Percentiles rank a stretch among this genome's conserved stretches.
Conservation (phyloP, 1,140 invertebrate species). For the Rhopalosiphum padi region DNA sequence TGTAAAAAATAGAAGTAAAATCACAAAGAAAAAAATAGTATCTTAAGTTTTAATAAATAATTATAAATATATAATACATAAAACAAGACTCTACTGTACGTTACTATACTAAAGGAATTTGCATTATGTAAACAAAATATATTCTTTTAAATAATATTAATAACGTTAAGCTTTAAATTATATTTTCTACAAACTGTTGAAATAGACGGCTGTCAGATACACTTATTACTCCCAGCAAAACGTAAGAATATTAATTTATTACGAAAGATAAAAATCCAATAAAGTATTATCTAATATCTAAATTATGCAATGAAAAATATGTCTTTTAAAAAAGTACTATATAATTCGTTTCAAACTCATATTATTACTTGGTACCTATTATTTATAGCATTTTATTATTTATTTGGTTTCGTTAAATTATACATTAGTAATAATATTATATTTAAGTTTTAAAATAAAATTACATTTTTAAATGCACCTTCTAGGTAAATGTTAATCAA, state of each 20-base stretch:
- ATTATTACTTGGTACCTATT: background rate
- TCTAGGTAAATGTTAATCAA: background rate
- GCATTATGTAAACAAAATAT: background rate
- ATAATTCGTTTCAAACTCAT: background rate
- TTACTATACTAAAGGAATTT: background rate
- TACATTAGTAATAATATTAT: background rate
- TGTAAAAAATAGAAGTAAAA: background rate
- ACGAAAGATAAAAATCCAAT: background rate
- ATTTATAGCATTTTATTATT: background rate
- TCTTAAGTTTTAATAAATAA: no score
- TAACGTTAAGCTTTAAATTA: background rate
- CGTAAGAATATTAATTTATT: background rate
- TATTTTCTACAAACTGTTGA: background rate
- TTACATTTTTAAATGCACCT: background rate
- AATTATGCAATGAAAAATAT: background rate
- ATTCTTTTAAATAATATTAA: background rate
- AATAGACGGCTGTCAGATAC: background rate
- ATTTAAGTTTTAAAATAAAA: background rate
- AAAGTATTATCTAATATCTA: background rate
- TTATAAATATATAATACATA: background rate
- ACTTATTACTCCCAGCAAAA: background rate
- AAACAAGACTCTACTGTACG: background rate
- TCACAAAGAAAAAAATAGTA: background rate
- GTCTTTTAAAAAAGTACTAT: background rate
- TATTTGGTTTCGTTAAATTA: background rate